Evolutionary conservation across 2,888 invertebrate genomes (phyloP).

Genomic region (Lomographa bimaculata): DNA sequence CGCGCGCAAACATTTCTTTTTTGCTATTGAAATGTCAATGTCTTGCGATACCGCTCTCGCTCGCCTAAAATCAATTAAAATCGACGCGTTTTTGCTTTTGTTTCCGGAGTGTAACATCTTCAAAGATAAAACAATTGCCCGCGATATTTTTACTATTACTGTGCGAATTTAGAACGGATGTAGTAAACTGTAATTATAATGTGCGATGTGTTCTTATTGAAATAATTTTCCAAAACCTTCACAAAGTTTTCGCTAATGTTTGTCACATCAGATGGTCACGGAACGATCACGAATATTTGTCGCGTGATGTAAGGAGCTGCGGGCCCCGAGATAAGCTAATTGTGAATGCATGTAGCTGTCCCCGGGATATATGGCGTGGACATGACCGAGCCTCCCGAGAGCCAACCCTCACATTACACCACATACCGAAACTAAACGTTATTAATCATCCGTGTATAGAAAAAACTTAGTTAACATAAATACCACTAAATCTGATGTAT

Average conservation of each 20-base stretch:
- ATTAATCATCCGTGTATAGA: constrained; percentile 30
- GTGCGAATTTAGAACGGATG: too few relatives aligned
- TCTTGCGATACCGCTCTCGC: constrained; percentile 43
- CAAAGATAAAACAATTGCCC: neutral
- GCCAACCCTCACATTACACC: constrained; percentile 19
- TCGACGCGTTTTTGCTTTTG: constrained; percentile 37
- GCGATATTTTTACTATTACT: too few relatives aligned
- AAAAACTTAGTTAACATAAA: too few relatives aligned
- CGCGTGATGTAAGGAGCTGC: constrained; percentile 70
- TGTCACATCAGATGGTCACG: constrained; percentile 6
- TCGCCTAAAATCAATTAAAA: constrained; percentile 63
- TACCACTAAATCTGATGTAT: too few relatives aligned
- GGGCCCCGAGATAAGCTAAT: constrained; percentile 72
- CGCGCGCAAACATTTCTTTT: constrained; percentile 62
- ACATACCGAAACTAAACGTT: constrained; percentile 23
- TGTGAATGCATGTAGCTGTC: constrained; percentile 78
- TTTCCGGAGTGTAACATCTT: neutral
- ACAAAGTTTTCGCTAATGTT: constrained; percentile 3
- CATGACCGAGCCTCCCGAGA: constrained; percentile 32
- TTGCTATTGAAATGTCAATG: constrained; percentile 79
- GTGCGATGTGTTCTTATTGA: too few relatives aligned
- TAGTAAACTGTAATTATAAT: too few relatives aligned
- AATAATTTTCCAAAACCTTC: neutral
- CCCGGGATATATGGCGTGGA: constrained; percentile 60
- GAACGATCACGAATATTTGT: constrained; percentile 67